Percentiles rank a stretch among this genome's conserved stretches.
Evolutionary conservation across 2,113 vertebrate genomes (phyloP).

Genomic region (Hydropotes inermis): DNA sequence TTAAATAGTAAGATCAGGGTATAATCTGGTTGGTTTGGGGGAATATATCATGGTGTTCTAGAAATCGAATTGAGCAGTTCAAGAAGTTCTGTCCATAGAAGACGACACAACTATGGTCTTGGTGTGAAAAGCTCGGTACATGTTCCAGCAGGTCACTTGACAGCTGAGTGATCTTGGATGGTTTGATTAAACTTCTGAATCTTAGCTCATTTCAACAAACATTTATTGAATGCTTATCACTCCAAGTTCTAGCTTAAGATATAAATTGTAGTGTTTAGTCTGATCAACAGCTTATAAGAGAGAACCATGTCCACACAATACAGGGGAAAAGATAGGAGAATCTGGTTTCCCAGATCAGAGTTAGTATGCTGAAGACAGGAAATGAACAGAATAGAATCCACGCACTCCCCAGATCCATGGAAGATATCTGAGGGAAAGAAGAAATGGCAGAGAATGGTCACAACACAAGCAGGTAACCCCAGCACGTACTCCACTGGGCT

Average conservation of each 20-base stretch:
- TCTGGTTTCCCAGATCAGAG: background rate
- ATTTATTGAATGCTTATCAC: background rate
- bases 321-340: background rate
- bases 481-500: background rate
- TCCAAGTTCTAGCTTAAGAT: background rate
- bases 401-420: background rate
- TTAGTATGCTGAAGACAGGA: background rate
- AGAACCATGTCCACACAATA: background rate
- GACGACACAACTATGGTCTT: background rate
- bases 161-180: background rate
- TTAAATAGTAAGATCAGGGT: background rate
- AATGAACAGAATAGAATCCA: background rate
- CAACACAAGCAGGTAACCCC: background rate
- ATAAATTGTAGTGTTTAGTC: background rate
- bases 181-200: background rate
- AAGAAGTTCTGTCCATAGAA: background rate
- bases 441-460: background rate
- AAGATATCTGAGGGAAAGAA: background rate
- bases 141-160: background rate
- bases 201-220: background rate
- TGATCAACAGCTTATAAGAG: background rate
- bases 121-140: background rate
- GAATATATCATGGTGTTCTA: background rate
- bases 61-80: background rate
- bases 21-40: background rate